phyloP scores from a whole-genome alignment of 1,140 invertebrate species.

The Doryteuthis pealeii region DNA sequence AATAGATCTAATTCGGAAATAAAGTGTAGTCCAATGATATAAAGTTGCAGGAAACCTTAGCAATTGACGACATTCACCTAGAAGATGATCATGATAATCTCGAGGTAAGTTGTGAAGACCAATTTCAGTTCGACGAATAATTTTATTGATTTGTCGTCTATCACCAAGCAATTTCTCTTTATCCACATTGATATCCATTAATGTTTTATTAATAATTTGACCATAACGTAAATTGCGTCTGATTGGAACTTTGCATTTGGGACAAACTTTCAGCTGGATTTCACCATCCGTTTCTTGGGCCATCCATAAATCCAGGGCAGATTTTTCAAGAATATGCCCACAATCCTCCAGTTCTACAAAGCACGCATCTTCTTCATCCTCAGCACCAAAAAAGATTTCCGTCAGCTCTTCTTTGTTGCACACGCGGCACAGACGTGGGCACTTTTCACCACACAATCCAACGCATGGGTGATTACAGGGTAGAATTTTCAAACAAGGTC shows the following conservation, averaged over 20 bases:
- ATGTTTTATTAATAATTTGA: slow-evolving; percentile 64
- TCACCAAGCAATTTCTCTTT: slow-evolving; percentile 58
- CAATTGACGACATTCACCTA: background rate
- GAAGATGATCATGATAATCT: background rate
- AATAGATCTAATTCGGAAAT: background rate
- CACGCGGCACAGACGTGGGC: slow-evolving; percentile 47
- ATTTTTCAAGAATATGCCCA: slow-evolving; percentile 33
- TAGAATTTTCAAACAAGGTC: slow-evolving; percentile 36
- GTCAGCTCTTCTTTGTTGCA: slow-evolving; percentile 61
- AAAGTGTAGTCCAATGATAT: background rate
- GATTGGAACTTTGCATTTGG: slow-evolving; percentile 69
- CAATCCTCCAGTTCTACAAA: slow-evolving; percentile 45
- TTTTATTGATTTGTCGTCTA: background rate
- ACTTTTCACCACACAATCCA: slow-evolving; percentile 67
- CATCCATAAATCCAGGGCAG: slow-evolving; percentile 59
- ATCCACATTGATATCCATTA: slow-evolving; percentile 64
- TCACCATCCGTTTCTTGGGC: slow-evolving; percentile 50
- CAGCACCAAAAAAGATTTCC: slow-evolving; percentile 64
- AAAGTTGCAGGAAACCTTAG: background rate
- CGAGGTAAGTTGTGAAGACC: background rate
- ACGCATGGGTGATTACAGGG: slow-evolving; percentile 69
- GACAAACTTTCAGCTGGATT: slow-evolving; percentile 67
- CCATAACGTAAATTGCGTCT: slow-evolving; percentile 67
- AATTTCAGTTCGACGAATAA: background rate
- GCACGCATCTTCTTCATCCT: slow-evolving; percentile 51